Evolutionary conservation across 2,113 vertebrate genomes (phyloP), one percentile per base, ranked within the genome.

Genomic region (Sprattus sprattus): DNA sequence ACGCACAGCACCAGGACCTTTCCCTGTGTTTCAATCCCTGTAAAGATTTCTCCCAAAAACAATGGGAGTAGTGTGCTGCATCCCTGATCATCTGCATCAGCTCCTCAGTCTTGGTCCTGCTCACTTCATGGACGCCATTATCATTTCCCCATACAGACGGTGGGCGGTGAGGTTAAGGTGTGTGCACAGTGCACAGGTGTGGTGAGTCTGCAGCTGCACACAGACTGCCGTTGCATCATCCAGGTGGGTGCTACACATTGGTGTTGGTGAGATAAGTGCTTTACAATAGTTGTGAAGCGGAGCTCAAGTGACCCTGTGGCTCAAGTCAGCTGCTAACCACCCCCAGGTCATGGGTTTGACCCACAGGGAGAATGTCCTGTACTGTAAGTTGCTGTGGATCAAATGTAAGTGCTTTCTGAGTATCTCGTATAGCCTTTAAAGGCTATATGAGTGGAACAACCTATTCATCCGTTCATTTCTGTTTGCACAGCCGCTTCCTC

Each of bases 11-110:
- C 89, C 87, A 88, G 91, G 92, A 93, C 93, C 88, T 87, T 93
- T 91, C 86, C 87, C 91, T 88, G 32, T 88, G 88, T 92, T 84
- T 93, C 91, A 89, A 86, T 93, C 92, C 88, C 91, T 93, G 88
- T 92, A 93, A 92, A 93, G 93, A 93, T 91, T 92, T 88, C 93
- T 91, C 54, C 54, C 18, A 60, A 92, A 92, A 92, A 89, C 88
- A 92, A 91, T 86, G 88, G 88, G 89, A 84, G 86, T 39, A 78
- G 28, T 39, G 67, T 32, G 67, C 52, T 57, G 52, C 15, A 57
- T 57, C 3, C 52, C 16, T 60, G 18, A 22, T 6, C 0, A 60
- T 60, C 20, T 60, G 18, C 22, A 18, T 22, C 18, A 60, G 54
- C 22, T 22, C 6, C 6, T 1, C 20, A 0, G 4, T 22, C 54